A percentile compares a stretch with the other conserved stretches of the same genome.
Conservation (phyloP, 2,888 invertebrate species). For the Odontothrips loti region DNA sequence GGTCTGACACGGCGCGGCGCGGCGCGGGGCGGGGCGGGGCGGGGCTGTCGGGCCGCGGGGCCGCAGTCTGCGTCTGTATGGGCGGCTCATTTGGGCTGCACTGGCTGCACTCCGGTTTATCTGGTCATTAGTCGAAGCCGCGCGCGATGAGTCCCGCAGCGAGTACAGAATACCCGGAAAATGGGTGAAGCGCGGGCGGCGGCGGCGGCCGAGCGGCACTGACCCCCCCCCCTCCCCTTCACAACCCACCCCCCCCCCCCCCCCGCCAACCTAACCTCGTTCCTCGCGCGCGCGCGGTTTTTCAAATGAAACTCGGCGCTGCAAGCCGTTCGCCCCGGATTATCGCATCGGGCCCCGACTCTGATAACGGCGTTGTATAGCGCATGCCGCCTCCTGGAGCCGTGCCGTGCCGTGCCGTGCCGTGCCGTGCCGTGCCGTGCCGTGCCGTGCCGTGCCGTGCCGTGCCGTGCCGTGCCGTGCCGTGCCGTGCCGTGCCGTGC, state of each 20-base stretch:
- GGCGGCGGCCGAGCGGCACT: background rate
- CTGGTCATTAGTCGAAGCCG: conserved; percentile 15
- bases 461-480: too few relatives aligned
- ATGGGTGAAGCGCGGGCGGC: background rate
- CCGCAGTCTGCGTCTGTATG: background rate
- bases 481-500: too few relatives aligned
- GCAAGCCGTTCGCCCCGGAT: too few relatives aligned
- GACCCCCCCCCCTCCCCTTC: background rate
- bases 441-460: too few relatives aligned
- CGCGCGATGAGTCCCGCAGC: background rate
- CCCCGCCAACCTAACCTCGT: background rate
- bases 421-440: too few relatives aligned
- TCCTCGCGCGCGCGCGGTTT: background rate
- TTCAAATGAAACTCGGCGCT: too few relatives aligned
- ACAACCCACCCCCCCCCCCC: background rate
- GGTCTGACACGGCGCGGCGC: background rate
- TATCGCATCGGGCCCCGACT: background rate
- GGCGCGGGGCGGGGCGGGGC: too few relatives aligned
- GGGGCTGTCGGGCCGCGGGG: background rate
- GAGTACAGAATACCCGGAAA: too few relatives aligned
- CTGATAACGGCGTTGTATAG: background rate
- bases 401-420: too few relatives aligned
- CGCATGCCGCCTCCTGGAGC: background rate
- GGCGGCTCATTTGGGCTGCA: conserved; percentile 13
- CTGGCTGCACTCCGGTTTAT: conserved; percentile 19